A percentile compares a stretch with the other conserved stretches of the same genome.
Conservation (phyloP, 2,113 vertebrate genomes). For the Neolamprologus fasciatus region DNA sequence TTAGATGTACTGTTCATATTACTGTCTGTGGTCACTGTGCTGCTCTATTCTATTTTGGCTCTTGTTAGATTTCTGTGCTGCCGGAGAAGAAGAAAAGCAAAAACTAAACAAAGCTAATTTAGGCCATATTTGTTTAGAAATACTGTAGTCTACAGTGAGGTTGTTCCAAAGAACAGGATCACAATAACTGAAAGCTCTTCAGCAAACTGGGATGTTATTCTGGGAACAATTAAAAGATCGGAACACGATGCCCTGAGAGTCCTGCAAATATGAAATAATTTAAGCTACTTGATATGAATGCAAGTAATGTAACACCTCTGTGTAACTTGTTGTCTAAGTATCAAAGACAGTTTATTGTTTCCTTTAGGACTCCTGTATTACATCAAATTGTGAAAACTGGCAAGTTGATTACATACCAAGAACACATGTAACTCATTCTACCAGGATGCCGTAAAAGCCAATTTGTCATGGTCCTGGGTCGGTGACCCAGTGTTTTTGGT, state of each 20-base stretch:
- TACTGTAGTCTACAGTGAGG: background rate
- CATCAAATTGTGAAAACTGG: background rate
- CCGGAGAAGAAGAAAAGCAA: conserved; percentile 26
- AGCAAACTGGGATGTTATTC: background rate
- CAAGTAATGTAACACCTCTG: background rate
- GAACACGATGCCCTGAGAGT: background rate
- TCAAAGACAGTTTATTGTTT: background rate
- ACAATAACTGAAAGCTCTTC: background rate
- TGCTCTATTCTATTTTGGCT: background rate
- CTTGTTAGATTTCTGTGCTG: conserved; percentile 41
- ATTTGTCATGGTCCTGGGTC: background rate
- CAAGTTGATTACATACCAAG: background rate
- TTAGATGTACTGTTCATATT: conserved; percentile 53
- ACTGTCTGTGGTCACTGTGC: background rate
- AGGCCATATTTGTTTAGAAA: background rate
- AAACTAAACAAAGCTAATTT: conserved; percentile 47
- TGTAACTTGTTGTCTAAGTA: background rate
- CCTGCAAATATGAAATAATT: background rate
- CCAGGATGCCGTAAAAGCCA: background rate
- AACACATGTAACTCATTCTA: background rate
- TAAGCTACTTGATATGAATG: background rate
- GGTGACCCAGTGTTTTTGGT: no score
- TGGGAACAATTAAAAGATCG: background rate
- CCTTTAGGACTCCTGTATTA: background rate
- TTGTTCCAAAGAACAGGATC: background rate